Conservation (phyloP, 2,888 invertebrate species). For the Trichacis sp. region DNA sequence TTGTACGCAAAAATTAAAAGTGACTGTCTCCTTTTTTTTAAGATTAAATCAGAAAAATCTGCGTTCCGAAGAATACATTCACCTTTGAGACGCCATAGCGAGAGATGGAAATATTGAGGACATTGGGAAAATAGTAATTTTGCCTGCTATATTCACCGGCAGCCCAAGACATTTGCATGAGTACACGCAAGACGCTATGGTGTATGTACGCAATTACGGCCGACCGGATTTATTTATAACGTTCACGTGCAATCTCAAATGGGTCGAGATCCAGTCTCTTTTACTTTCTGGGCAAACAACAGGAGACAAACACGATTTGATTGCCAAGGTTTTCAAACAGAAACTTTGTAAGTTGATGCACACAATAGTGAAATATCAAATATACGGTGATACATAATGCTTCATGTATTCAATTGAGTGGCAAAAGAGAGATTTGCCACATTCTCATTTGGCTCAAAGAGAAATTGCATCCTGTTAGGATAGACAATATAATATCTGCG, state of each 20-base stretch:
- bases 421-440: conserved; percentile 58
- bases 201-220: conserved; percentile 59
- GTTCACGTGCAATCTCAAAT: too few species aligned
- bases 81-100: conserved; percentile 50
- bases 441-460: conserved; percentile 48
- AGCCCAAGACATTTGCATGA: conserved; percentile 64
- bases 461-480: conserved; percentile 41
- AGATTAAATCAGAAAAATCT: conserved; percentile 46
- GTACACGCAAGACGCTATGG: conserved; percentile 56
- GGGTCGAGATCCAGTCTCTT: conserved; percentile 51
- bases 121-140: conserved; percentile 25
- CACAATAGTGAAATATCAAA: conserved; percentile 39
- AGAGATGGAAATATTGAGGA: conserved; percentile 38
- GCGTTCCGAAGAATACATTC: conserved; percentile 56
- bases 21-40: conserved; percentile 57
- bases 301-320: conserved; percentile 49
- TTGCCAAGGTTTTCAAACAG: conserved; percentile 48
- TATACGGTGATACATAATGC: conserved; percentile 45
- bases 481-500: conserved; percentile 58
- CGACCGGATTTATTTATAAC: conserved; percentile 62
- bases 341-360: conserved; percentile 46
- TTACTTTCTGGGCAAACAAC: conserved; percentile 43
- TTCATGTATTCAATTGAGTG: conserved; percentile 50
- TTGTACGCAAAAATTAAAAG: conserved; percentile 65
- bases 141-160: conserved; percentile 49